Conservation (phyloP, 2,113 vertebrate genomes). For the Promerops cafer region DNA sequence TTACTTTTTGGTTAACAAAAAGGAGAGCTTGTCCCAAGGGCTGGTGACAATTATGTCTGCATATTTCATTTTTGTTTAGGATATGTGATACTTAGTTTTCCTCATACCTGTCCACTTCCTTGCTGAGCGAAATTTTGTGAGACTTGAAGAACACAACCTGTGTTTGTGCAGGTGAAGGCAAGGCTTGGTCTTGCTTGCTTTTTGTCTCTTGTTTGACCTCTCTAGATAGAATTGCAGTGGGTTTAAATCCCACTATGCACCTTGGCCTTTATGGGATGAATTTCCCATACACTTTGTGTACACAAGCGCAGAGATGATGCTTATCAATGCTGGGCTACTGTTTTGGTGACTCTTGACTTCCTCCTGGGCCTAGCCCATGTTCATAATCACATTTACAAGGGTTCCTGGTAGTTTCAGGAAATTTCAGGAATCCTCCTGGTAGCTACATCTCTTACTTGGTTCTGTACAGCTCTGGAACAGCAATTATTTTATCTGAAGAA, state of each 20-base stretch:
- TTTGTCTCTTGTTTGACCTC: background rate
- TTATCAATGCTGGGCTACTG: background rate
- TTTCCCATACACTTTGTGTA: background rate
- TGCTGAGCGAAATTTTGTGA: background rate
- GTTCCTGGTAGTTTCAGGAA: conserved; percentile 2
- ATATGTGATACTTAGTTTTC: background rate
- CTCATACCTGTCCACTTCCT: background rate
- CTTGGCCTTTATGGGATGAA: background rate
- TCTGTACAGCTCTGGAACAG: background rate
- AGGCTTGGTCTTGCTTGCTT: background rate
- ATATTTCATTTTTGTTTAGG: background rate
- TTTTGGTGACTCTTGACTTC: background rate
- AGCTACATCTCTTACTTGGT: background rate
- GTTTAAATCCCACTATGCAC: background rate
- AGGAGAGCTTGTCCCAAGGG: background rate
- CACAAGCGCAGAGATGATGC: background rate
- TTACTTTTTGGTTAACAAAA: background rate
- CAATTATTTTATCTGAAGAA: background rate
- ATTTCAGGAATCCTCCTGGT: background rate
- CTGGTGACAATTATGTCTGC: background rate
- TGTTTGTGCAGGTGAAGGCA: background rate
- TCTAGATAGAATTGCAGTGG: background rate
- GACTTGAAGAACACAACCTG: background rate
- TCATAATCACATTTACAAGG: background rate
- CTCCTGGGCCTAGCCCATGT: background rate